Conservation (phyloP, 2,888 invertebrate species). For the Eugnorisma glareosa region DNA sequence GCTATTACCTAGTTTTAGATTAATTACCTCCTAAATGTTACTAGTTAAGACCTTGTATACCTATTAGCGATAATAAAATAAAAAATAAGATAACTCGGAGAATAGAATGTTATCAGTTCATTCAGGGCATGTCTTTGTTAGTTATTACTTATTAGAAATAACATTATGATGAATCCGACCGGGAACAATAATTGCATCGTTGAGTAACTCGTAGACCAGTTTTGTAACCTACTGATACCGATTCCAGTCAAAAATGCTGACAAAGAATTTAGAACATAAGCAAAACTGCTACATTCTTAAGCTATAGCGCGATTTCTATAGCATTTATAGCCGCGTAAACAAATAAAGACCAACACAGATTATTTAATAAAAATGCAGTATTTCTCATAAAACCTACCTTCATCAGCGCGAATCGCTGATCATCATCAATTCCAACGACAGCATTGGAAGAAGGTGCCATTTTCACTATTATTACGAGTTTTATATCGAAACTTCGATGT, state of each 20-base stretch:
- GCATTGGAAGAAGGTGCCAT: conserved; percentile 86
- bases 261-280: conserved; percentile 17
- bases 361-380: neutral
- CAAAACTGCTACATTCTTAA: neutral
- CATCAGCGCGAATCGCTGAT: conserved; percentile 94
- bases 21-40: neutral
- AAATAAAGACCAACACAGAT: conserved; percentile 16
- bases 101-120: neutral
- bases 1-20: too few species aligned
- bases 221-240: conserved; percentile 26
- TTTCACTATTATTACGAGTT: conserved; percentile 62
- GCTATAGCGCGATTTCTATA: neutral
- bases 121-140: neutral
- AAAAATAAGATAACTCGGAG: neutral
- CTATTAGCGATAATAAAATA: neutral
- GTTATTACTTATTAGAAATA: neutral
- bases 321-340: conserved; percentile 37
- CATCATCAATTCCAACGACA: conserved; percentile 92
- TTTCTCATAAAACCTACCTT: conserved; percentile 90
- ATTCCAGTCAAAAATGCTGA: conserved; percentile 38
- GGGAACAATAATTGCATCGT: neutral
- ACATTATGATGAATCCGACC: neutral
- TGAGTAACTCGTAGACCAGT: neutral
- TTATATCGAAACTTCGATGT: conserved; percentile 20
- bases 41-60: neutral